Base-by-base conservation (phyloP, 2,888 invertebrate genomes). In the Cephonodes hylas region DNA sequence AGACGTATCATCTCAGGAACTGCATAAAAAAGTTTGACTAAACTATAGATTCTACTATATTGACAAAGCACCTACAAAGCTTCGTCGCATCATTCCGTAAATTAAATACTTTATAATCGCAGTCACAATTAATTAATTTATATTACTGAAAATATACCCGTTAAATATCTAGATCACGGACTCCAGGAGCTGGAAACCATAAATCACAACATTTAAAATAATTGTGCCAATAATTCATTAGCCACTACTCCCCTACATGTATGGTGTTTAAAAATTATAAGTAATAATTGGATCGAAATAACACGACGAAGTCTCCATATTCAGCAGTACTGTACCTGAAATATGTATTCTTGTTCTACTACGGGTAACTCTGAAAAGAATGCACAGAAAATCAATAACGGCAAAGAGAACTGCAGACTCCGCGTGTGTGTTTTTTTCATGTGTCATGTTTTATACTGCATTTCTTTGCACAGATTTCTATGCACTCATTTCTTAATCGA, bases 381-480 rank as follows among this genome's bases (percentile, higher is more conserved):
- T 89, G 91, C 91, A 91, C 86, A 91, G 91, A 91, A 86, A 73
- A 65, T 76, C 76, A 81, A 85, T 74, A 82, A 83, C 78, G 80
- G 86, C 89, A 90, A 89, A 90, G 89, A 86, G 70, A 68, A 68
- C 68, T 78, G 85, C 84, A 83, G 82, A 73, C 62, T 65, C 65
- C 65, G 69, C 66, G 53, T 67, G 61, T 67, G 65, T 70, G 66
- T 69, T 13, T 67, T 70, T 60, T 67, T 64, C 60, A 64, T 53
- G 67, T 64, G 66, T 66, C 62, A 62, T 67, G 66, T 69, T 63
- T 63, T 66, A 64, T 77, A 78, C 91, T 89, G 91, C 89, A 91
- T 91, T 90, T 89, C 91, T 89, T 90, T 89, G 88, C 90, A 84
- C 84, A 86, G 86, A 76, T 85, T 89, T 91, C 92, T 91, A 89